Evolutionary conservation across 2,113 vertebrate species (phyloP).

Genomic region (Panthera uncia): DNA sequence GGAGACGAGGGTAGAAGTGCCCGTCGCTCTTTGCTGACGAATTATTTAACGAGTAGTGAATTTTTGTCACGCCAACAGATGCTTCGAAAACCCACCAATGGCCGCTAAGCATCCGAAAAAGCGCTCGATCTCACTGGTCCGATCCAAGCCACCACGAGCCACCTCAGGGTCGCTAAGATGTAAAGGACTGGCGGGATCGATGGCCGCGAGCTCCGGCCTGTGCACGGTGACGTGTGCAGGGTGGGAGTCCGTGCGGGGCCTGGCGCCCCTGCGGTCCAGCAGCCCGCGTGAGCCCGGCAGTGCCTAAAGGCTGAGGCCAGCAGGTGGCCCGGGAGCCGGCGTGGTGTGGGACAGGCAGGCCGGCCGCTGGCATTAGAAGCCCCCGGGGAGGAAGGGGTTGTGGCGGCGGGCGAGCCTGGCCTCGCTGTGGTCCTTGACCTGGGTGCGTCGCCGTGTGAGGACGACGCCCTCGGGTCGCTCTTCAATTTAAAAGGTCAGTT

Average conservation of each 20-base stretch:
- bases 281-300: not conserved
- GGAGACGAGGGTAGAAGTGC: not conserved
- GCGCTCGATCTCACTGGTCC: not conserved
- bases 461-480: not conserved
- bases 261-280: fast-evolving
- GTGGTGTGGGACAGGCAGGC: not conserved
- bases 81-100: not conserved
- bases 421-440: too few relatives aligned
- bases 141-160: not conserved
- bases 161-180: too few relatives aligned
- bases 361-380: not conserved
- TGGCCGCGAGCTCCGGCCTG: not conserved
- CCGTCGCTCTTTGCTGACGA: too few relatives aligned
- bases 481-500: not conserved
- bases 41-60: not conserved
- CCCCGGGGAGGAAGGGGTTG: not conserved
- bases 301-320: too few relatives aligned
- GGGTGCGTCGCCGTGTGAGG: too few relatives aligned
- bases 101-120: not conserved
- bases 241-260: not conserved
- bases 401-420: not conserved
- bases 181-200: fast-evolving
- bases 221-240: fast-evolving
- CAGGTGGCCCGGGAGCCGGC: too few relatives aligned
- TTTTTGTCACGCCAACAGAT: not conserved